phyloP scores from a whole-genome alignment of 2,797 vertebrate genomes.

The Cossypha niveicapilla region DNA sequence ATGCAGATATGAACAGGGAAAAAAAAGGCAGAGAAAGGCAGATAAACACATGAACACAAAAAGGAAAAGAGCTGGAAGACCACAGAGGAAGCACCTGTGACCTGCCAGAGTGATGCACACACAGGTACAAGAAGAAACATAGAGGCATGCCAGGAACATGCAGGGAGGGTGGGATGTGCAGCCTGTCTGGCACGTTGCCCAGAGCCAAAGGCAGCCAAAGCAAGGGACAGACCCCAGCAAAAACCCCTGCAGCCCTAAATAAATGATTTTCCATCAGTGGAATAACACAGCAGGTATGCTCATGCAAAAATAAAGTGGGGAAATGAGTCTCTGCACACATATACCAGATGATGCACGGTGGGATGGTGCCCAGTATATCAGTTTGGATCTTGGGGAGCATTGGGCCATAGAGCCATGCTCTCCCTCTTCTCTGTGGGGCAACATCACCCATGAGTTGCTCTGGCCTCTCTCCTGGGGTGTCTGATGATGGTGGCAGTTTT shows the following conservation, averaged over 20 bases:
- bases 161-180: not conserved
- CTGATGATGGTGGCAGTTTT: not conserved
- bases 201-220: not conserved
- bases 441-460: not conserved
- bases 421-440: not conserved
- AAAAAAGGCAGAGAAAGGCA: not conserved
- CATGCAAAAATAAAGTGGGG: not conserved
- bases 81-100: not conserved
- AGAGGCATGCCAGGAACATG: rapidly evolving
- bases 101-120: not conserved
- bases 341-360: rapidly evolving
- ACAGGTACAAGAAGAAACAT: rapidly evolving
- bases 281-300: not conserved
- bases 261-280: not conserved
- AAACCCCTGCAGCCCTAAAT: rapidly evolving
- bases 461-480: not conserved
- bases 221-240: not conserved
- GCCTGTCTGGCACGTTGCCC: rapidly evolving
- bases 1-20: not conserved
- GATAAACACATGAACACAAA: not conserved
- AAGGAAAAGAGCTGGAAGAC: not conserved
- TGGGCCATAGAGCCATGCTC: not conserved
- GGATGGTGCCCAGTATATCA: not conserved
- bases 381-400: not conserved
- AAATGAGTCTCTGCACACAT: not conserved